Evolutionary conservation across 2,113 vertebrate species (phyloP), one percentile per base, ranked within the genome.

Genomic region (Puntigrus tetrazona): DNA sequence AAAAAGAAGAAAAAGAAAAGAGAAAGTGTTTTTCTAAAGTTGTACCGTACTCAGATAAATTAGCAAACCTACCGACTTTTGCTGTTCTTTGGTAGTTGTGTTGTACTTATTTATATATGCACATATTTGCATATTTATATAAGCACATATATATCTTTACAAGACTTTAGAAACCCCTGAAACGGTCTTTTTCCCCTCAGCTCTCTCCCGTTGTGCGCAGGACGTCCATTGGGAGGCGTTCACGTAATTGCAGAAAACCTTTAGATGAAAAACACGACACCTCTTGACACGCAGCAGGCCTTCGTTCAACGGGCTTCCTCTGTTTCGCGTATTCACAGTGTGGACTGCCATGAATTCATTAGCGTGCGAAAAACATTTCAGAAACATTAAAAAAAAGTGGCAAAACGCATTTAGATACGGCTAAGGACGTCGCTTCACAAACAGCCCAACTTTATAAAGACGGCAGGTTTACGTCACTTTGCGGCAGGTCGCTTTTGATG

Each of bases 211-310:
- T 59, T 9, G 8, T 79, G 11, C 77, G 16, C 55, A 79, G 55
- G 34, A 63, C 20, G 67, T 80, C 59, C 78, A 80, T 16, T n/a
- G 27, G 78, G 78, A 34, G 78, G 78, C 41, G 78, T 47, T 67
- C 78, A 13, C 1, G 78, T 67, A 65, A 29, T 80, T 31, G 38
- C 25, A 31, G 43, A 67, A 22, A 80, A 3, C 47, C 0, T 13
- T 3, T 78, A n/a, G 34, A 57, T n/a, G 47, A 2, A n/a, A 16
- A 57, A 27, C n/a, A 67, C 29, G 50, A 80, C 38, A 67, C 18
- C 38, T 80, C 67, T 80, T 31, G 38, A 59, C 34, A 43, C 25
- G 7, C 41, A 67, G 34, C 52, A 34, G 41, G n/a, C 78, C 41
- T 25, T 27, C 43, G 78, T 18, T 47, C 78, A 80, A 3, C 14